Evolutionary conservation across 2,888 invertebrate species (phyloP), one percentile per base, ranked within the genome.

Genomic region (Operophtera brumata): DNA sequence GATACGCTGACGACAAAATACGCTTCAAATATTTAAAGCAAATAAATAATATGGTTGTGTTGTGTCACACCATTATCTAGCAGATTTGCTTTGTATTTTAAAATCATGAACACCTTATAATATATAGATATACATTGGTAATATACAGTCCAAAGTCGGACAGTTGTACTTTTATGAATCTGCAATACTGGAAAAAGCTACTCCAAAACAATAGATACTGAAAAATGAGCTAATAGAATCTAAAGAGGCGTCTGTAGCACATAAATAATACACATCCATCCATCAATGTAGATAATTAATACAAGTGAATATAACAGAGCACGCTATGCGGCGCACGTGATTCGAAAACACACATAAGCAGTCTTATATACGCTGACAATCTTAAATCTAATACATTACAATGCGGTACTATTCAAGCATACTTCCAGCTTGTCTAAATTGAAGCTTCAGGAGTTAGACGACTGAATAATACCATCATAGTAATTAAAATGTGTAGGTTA

Each of bases 1-100:
- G 60, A 65, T 69, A 69, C 71, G 66, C 60, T 47, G 46, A 44
- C 63, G 55, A 55, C 61, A 28, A n/a, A 20, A 30, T 40, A 36
- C 37, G 7, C 28, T 43, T 35, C 35, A 26, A 51, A 47, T 35
- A 14, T 25, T 42, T 30, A 48, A 51, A 51, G 54, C 45, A 49
- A 50, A 50, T 41, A 45, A 54, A 57, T 55, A 39, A 48, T 57
- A 55, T 52, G 45, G 39, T 43, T 52, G 52, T 47, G 54, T 39
- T 43, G 43, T 55, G 6, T 46, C 41, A 54, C 61, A 56, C 42
- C 51, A 53, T 57, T 54, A 30, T 55, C 43, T 52, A 56, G 61
- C 56, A 59, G 44, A 61, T 49, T 54, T 50, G 56, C 58, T 35
- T 51, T 54, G 41, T 52, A 54, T 37, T 11, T 34, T 47, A 55